phyloP scores from a whole-genome alignment of 1,140 invertebrate genomes.

The Bathynomus jamesi region DNA sequence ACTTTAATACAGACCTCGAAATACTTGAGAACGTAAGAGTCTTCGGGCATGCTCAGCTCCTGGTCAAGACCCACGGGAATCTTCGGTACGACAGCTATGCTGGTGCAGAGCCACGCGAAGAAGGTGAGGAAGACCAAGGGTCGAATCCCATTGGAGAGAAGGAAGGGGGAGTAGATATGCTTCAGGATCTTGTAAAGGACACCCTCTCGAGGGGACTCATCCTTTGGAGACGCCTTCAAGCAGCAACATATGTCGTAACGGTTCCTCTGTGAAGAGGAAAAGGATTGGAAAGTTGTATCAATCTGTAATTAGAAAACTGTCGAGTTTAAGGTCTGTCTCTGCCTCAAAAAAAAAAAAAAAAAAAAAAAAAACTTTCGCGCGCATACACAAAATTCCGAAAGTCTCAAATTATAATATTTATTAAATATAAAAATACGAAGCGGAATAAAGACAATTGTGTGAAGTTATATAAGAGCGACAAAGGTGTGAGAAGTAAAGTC shows the following conservation, averaged over 20 bases:
- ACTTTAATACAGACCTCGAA: conserved; percentile 49
- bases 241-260: conserved; percentile 82
- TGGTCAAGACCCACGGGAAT: conserved; percentile 91
- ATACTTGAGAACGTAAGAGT: conserved; percentile 88
- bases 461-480: no score
- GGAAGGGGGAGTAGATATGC: conserved; percentile 71
- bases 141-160: conserved; percentile 58
- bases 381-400: no score
- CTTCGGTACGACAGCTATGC: conserved; percentile 58
- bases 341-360: no score
- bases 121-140: conserved; percentile 71
- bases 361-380: no score
- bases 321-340: no score
- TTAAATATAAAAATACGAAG: no score
- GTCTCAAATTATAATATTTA: no score
- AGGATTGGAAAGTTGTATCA: no score
- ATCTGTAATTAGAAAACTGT: no score
- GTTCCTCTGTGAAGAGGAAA: conserved; percentile 46
- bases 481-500: no score
- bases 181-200: conserved; percentile 79
- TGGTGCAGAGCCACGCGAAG: conserved; percentile 81
- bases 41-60: conserved; percentile 93
- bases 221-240: conserved; percentile 59
- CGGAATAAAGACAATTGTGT: no score
- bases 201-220: conserved; percentile 50